phyloP scores from a whole-genome alignment of 2,797 vertebrate species.

The Peromyscus attwateri region DNA sequence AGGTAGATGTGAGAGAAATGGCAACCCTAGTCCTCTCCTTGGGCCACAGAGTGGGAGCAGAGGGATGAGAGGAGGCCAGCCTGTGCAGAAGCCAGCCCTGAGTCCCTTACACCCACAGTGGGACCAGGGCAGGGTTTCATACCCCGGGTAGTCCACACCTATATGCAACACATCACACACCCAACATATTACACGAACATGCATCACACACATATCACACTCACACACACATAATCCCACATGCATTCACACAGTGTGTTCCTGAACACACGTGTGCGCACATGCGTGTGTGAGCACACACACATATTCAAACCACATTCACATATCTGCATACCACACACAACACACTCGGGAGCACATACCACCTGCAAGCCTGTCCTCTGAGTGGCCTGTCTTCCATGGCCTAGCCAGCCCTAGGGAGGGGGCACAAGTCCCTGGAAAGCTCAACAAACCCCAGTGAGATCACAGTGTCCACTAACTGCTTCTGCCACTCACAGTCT shows the following conservation, averaged over 20 bases:
- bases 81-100: neutral
- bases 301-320: neutral
- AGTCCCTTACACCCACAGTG: neutral
- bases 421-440: neutral
- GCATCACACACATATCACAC: neutral
- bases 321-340: neutral
- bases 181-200: neutral
- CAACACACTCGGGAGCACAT: neutral
- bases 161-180: neutral
- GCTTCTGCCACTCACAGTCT: neutral
- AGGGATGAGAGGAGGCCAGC: neutral
- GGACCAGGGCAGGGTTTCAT: neutral
- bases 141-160: neutral
- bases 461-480: neutral
- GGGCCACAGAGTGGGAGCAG: neutral
- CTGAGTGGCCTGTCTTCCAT: neutral
- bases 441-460: neutral
- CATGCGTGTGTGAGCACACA: neutral
- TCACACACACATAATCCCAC: neutral
- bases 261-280: rapidly evolving
- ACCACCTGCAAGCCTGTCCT: neutral
- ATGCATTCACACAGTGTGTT: neutral
- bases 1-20: rapidly evolving
- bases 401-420: neutral
- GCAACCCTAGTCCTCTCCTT: neutral